Percentiles rank a stretch among this genome's conserved stretches.
phyloP scores from a whole-genome alignment of 2,797 vertebrate genomes.

The Phoebastria nigripes region DNA sequence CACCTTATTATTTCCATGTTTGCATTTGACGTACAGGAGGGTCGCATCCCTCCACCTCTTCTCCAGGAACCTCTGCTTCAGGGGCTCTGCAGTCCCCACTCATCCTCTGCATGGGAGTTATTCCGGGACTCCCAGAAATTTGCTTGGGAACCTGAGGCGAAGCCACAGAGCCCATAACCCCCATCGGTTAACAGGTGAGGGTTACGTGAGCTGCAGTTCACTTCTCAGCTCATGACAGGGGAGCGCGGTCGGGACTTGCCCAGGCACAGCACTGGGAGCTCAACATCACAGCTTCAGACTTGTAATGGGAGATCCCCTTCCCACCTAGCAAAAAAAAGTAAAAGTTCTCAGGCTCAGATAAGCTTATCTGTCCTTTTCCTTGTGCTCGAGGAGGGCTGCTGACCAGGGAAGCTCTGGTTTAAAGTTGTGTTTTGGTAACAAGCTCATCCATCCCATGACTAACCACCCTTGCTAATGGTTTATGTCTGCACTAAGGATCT shows the following conservation, averaged over 20 bases:
- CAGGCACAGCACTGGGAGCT: neutral
- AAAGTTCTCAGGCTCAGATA: neutral
- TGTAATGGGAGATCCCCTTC: neutral
- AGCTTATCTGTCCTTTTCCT: neutral
- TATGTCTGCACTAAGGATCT: neutral
- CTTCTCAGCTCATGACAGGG: neutral
- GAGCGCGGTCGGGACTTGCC: neutral
- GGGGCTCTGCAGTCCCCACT: neutral
- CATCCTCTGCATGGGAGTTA: neutral
- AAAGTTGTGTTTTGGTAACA: neutral
- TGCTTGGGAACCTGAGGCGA: neutral
- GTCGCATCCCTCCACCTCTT: neutral
- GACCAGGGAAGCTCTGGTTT: neutral
- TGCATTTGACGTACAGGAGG: neutral
- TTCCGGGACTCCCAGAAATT: neutral
- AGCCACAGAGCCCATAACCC: neutral
- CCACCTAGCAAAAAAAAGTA: neutral
- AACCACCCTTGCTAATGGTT: neutral
- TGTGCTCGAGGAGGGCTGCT: neutral
- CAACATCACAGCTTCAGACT: neutral
- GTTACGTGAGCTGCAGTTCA: neutral
- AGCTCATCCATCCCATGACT: neutral
- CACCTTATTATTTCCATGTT: neutral
- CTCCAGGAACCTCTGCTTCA: neutral
- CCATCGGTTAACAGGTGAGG: neutral